A percentile compares a stretch with the other conserved stretches of the same genome.
These are phyloP conservation scores for Stegostoma tigrinum DNA, from an alignment of 2,113 vertebrate species.

Conservation along the genomic window DNA sequence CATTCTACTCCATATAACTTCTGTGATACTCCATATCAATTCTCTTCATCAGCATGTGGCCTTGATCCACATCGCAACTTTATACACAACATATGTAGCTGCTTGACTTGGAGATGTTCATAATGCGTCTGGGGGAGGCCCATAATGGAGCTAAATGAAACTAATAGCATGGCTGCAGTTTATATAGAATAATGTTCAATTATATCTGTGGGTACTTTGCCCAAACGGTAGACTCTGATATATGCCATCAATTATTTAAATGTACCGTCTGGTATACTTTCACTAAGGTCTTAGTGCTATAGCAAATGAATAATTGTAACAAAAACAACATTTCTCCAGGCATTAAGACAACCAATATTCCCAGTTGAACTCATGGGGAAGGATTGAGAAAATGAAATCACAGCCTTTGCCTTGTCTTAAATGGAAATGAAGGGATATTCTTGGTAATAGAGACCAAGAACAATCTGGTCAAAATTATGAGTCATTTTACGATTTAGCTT, in stretches of 20 bases:
- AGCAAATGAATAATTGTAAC: not conserved
- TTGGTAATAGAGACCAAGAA: not conserved
- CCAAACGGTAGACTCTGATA: not conserved
- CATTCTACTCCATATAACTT: no score
- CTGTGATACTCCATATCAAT: no score
- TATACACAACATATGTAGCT: not conserved
- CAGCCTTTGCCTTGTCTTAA: not conserved
- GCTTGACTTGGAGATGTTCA: not conserved
- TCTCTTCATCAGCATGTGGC: not conserved
- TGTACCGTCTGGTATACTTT: not conserved
- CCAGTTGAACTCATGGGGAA: not conserved
- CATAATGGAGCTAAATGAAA: not conserved
- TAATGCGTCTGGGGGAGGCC: not conserved
- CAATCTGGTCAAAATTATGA: not conserved
- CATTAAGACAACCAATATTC: not conserved
- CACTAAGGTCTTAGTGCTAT: not conserved
- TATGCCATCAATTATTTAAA: not conserved
- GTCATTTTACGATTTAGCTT: not conserved
- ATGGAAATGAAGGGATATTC: not conserved
- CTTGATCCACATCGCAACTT: not conserved
- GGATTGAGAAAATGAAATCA: not conserved
- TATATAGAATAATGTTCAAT: not conserved
- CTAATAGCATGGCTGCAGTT: not conserved
- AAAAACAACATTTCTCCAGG: no score
- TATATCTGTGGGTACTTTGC: not conserved